phyloP scores from a whole-genome alignment of 2,888 invertebrate genomes.

The Sarcophaga variegata region DNA sequence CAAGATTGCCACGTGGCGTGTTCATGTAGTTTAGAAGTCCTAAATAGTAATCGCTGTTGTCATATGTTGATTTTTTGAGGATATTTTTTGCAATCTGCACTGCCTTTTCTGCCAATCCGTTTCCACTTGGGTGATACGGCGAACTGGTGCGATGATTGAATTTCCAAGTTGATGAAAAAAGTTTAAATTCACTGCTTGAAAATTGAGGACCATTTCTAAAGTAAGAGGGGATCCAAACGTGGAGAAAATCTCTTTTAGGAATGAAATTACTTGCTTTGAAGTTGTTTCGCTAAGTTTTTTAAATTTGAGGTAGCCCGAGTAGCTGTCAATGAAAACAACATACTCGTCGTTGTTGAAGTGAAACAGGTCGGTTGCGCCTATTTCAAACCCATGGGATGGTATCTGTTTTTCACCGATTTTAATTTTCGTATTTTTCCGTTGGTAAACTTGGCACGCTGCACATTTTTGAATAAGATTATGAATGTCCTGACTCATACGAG shows the following conservation, averaged over 20 bases:
- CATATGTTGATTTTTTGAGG: slow-evolving; percentile 27
- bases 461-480: slow-evolving; percentile 16
- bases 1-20: slow-evolving; percentile 13
- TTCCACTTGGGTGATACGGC: slow-evolving; percentile 36
- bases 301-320: slow-evolving; percentile 29
- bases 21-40: slow-evolving; percentile 31
- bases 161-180: slow-evolving; percentile 19
- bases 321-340: slow-evolving; percentile 42
- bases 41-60: slow-evolving; percentile 29
- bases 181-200: slow-evolving; percentile 18
- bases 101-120: slow-evolving; percentile 35
- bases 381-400: too few species aligned
- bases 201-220: slow-evolving; percentile 43
- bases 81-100: slow-evolving; percentile 42
- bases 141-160: not conserved
- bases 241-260: slow-evolving; percentile 30
- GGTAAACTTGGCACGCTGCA: slow-evolving; percentile 32
- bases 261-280: slow-evolving; percentile 29
- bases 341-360: slow-evolving; percentile 34
- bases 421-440: slow-evolving; percentile 21
- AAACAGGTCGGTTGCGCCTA: slow-evolving; percentile 28
- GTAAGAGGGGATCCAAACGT: slow-evolving; percentile 19
- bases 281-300: slow-evolving; percentile 38
- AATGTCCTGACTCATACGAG: slow-evolving; percentile 21
- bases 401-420: too few species aligned